Base-by-base conservation (phyloP, 2,113 vertebrate genomes). In the Odontophorus gujanensis region DNA sequence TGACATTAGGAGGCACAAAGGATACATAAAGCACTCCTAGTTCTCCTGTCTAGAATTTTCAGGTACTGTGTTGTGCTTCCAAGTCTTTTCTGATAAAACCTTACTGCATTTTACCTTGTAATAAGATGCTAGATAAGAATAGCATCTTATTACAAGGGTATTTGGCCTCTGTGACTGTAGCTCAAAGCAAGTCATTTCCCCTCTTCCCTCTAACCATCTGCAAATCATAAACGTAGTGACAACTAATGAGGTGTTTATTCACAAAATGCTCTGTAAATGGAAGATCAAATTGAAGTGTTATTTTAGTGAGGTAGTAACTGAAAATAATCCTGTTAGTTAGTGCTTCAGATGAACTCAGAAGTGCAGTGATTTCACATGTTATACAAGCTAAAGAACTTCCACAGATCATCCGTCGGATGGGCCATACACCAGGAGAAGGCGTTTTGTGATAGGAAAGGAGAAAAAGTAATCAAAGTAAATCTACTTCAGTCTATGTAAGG, bases 271-370 rank as follows among this genome's bases (percentile, higher is more conserved):
- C 2, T 61, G 34, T 45, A 72, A 78, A 78, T 59, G 3, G 59
- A 48, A 92, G 81, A 79, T 76, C 82, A 87, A 94, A 62, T 12
- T 28, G 57, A 63, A 84, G 78, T 57, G 42, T 78, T 91, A 47
- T n/a, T 91, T 78, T 22, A 85, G 40, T 74, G 55, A 81, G 43
- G 55, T 72, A 36, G 24, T 67, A 51, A 22, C 47, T 78, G 38
- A 68, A 88, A 76, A 20, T 78, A 81, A 86, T 88, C 43, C 30
- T 88, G 1, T 61, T 78, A 72, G 25, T 72, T 81, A 59, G 15
- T 59, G 12, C 57, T 76, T 81, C 55, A 77, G 32, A 36, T 81
- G 83, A 83, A 68, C 5, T 75, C 71, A n/a, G 5, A 50, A 78
- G 38, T 63, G 21, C 34, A 36, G 2, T 84, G 25, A 58, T 65